These are phyloP conservation scores for Haliclystus octoradiatus DNA, from an alignment of 30 jellyfish, hydroid and myxozoan genomes.

Conservation along the genomic window DNA sequence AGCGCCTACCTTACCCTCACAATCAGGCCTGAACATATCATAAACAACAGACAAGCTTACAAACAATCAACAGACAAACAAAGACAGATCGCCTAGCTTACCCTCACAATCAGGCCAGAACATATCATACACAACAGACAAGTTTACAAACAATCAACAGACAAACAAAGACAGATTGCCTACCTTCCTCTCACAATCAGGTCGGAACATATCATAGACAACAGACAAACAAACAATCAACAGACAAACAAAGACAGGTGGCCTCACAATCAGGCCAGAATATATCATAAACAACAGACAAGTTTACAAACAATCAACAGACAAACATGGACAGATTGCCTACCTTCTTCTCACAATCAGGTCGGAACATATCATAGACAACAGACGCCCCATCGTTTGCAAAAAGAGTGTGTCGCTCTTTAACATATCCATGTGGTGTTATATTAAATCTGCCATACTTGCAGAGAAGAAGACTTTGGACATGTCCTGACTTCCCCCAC, in stretches of 20 bases:
- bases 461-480: conserved; percentile 64
- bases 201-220: conserved; percentile 39
- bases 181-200: neutral
- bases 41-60: neutral
- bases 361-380: conserved; percentile 39
- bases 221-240: conserved; percentile 14
- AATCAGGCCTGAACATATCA: neutral
- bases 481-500: conserved; percentile 94
- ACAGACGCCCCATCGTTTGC: conserved; percentile 85
- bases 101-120: too few relatives aligned
- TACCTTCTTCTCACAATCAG: neutral
- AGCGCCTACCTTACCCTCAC: neutral
- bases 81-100: neutral
- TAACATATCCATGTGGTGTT: conserved; percentile 9
- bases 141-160: neutral
- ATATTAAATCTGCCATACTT: conserved; percentile 67
- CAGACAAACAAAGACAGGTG: neutral
- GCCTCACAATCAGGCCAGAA: too few relatives aligned
- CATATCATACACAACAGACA: neutral
- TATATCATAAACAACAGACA: neutral
- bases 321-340: neutral
- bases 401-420: neutral
- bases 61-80: neutral
- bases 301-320: neutral
- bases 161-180: neutral